A percentile compares a stretch with the other conserved stretches of the same genome.
These are phyloP conservation scores for Diglossa cyanea DNA, from an alignment of 2,797 vertebrate species.

Conservation along the genomic window DNA sequence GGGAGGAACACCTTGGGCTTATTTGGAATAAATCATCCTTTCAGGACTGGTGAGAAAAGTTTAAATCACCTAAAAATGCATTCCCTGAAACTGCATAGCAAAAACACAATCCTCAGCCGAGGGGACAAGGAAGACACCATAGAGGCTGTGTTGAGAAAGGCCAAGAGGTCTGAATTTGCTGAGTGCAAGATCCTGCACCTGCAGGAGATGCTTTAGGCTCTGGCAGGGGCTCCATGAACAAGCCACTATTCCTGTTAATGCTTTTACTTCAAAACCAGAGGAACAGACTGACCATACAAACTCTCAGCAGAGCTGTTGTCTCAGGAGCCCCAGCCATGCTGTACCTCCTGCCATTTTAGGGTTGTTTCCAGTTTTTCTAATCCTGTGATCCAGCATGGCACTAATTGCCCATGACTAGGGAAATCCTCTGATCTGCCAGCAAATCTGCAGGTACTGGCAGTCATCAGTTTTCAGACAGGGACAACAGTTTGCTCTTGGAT, in stretches of 20 bases:
- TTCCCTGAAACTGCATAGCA: not conserved
- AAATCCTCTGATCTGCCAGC: not conserved
- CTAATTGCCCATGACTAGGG: not conserved
- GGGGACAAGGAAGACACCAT: not conserved
- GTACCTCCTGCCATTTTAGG: not conserved
- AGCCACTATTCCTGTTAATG: not conserved
- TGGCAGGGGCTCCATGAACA: not conserved
- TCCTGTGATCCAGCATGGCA: not conserved
- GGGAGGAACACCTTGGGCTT: not conserved
- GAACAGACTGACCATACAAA: not conserved
- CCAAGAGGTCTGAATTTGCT: not conserved
- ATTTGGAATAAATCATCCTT: not conserved
- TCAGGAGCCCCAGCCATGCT: not conserved
- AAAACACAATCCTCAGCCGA: not conserved
- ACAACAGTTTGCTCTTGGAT: not conserved
- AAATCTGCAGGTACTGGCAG: not conserved
- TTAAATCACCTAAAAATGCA: not conserved
- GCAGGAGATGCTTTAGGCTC: not conserved
- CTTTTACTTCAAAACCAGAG: not conserved
- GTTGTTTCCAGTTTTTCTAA: not conserved
- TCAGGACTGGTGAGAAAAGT: not conserved
- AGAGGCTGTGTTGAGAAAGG: not conserved
- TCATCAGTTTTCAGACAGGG: accelerated
- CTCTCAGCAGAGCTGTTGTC: not conserved
- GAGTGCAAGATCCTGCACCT: not conserved